These are phyloP conservation scores for Mylabris phalerata DNA, from an alignment of 1,140 invertebrate species.

Conservation along the genomic window DNA sequence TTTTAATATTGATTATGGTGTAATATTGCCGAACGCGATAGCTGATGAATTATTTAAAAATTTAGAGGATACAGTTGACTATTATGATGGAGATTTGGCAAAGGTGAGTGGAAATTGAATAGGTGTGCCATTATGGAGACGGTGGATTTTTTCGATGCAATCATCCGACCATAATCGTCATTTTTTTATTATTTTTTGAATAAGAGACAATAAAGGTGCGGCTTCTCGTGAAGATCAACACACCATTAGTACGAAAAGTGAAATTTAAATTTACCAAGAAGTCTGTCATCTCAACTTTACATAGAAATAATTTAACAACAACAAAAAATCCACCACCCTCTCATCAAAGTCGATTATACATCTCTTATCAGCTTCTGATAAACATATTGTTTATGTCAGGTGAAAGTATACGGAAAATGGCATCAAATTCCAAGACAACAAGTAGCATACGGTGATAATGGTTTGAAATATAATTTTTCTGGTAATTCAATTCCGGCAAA, in stretches of 20 bases:
- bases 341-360: too few species aligned
- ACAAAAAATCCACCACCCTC: too few species aligned
- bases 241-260: not conserved
- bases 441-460: slow-evolving; percentile 58
- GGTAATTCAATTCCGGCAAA: slow-evolving; percentile 53
- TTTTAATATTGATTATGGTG: slow-evolving; percentile 49
- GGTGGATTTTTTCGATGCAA: not conserved
- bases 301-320: too few species aligned
- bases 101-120: slow-evolving; percentile 41
- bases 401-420: slow-evolving; percentile 61
- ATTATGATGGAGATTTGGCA: slow-evolving; percentile 53
- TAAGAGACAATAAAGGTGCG: not conserved
- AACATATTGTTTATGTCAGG: slow-evolving; percentile 16
- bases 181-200: not conserved
- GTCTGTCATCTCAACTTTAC: too few species aligned
- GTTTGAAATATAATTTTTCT: slow-evolving; percentile 59
- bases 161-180: not conserved
- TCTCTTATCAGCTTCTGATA: too few species aligned
- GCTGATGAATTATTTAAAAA: slow-evolving; percentile 44
- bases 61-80: slow-evolving; percentile 50
- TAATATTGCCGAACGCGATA: slow-evolving; percentile 41
- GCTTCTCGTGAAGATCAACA: not conserved
- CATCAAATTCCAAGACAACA: slow-evolving; percentile 61
- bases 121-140: not conserved
- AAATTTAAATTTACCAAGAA: not conserved